Conservation (phyloP, 1,140 invertebrate species). For the Anadara kagoshimensis region DNA sequence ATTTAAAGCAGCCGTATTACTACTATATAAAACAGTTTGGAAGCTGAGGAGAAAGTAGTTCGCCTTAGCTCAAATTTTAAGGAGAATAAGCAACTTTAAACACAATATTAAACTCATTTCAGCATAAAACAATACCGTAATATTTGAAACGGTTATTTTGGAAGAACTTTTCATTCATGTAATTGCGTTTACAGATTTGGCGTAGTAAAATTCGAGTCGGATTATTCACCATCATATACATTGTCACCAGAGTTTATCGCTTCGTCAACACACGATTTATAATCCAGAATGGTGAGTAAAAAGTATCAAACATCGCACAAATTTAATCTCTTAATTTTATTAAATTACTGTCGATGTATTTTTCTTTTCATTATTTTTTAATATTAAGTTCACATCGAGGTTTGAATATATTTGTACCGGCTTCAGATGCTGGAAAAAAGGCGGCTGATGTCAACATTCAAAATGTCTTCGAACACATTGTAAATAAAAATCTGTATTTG, state of each 20-base stretch:
- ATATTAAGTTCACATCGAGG: neutral
- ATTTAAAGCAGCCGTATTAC: conserved; percentile 1
- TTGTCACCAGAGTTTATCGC: too few relatives aligned
- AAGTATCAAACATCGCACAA: too few relatives aligned
- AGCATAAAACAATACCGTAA: neutral
- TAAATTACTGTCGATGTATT: too few relatives aligned
- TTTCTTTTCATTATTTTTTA: too few relatives aligned
- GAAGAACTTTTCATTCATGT: neutral
- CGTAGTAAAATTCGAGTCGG: too few relatives aligned
- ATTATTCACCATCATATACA: too few relatives aligned
- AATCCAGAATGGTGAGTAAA: too few relatives aligned
- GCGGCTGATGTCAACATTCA: conserved; percentile 1
- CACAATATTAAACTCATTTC: neutral
- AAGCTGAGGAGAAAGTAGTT: neutral
- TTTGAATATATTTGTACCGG: neutral
- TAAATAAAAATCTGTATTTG: neutral
- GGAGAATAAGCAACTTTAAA: conserved; percentile 20
- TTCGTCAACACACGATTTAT: too few relatives aligned
- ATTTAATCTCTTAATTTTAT: too few relatives aligned
- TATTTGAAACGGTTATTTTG: neutral
- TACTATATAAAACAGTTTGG: neutral
- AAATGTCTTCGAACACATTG: neutral
- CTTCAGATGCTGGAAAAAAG: conserved; percentile 15
- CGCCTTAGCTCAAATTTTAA: conserved; percentile 18
- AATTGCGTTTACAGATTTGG: too few relatives aligned